Evolutionary conservation across 2,797 vertebrate genomes (phyloP), one percentile per base, ranked within the genome.

Genomic region (Phaenicophaeus curvirostris): DNA sequence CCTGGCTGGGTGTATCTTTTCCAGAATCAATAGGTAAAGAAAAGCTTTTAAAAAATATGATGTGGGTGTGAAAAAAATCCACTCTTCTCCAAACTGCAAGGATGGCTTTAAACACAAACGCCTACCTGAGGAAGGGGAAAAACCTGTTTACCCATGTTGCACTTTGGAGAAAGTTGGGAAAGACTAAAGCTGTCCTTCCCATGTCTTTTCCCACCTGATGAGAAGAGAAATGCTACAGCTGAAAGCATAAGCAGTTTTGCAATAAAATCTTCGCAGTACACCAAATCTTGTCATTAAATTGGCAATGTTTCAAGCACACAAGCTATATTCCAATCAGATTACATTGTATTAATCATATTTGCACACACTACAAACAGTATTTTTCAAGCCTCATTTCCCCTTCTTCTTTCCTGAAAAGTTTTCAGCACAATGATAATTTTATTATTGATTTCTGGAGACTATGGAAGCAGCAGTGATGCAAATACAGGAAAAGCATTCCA

Each of bases 361-460:
- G 71, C 57, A 81, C 71, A 61, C 33, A 86, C 73, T 46, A 92
- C 84, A 87, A 0, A 0, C 50, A 76, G 39, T 33, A 66, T 81
- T 92, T 89, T 93, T 79, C 85, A 95, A 90, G 74, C 53, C 33
- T 91, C n/a, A 75, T 67, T 90, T 92, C 62, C 76, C 28, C 42
- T 66, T 55, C 46, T 48, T 88, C 84, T 80, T 90, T 53, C 93
- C 15, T 89, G 55, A 86, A 90, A 81, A 3, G 2, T 87, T 94
- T 93, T 93, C 89, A 95, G 66, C 79, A 89, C 58, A 69, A 28
- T 63, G 48, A 71, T 53, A 58, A 85, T 73, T 95, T 88, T 42
- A 86, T 85, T 88, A 84, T 41, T 72, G 72, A 48, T 88, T 89
- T 62, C 72, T 87, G 57, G 15, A 85, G 24, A 93, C 83, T 6